These are phyloP conservation scores for Danio albolineatus DNA, from an alignment of 2,797 vertebrate species.

Conservation along the genomic window DNA sequence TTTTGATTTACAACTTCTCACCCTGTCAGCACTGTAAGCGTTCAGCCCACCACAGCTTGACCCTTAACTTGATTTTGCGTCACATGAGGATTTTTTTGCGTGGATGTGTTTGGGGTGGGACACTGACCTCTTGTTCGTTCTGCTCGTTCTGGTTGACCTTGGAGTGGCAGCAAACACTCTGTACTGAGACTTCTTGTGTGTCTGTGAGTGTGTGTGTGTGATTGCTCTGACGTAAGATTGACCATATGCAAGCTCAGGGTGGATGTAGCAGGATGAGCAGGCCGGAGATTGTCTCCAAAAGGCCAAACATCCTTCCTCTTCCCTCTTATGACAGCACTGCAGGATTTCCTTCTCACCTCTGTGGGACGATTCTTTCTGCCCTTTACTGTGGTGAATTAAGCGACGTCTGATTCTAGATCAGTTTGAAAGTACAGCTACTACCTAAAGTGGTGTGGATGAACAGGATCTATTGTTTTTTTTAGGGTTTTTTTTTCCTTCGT, in stretches of 20 bases:
- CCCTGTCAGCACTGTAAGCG: not conserved
- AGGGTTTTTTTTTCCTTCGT: not conserved
- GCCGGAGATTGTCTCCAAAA: constrained; percentile 31
- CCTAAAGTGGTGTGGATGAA: constrained; percentile 7
- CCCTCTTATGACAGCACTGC: constrained; percentile 5
- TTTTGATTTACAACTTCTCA: not conserved
- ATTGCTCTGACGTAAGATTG: not conserved
- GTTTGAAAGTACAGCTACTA: not conserved
- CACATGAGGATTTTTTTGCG: constrained; percentile 8
- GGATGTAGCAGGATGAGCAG: constrained; percentile 3
- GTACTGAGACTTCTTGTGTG: constrained; percentile 5
- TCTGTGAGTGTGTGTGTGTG: not conserved
- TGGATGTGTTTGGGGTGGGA: constrained; percentile 13
- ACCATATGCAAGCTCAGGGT: not conserved
- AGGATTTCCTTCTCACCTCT: constrained; percentile 52
- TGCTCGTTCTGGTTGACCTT: constrained; percentile 32
- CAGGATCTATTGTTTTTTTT: not conserved
- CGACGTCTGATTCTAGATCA: not conserved
- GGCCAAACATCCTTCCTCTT: constrained; percentile 39
- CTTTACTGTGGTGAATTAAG: constrained; percentile 8
- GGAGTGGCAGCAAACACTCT: constrained; percentile 13
- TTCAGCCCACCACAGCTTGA: constrained; percentile 27
- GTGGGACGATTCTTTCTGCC: constrained; percentile 8
- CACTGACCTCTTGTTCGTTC: constrained; percentile 36
- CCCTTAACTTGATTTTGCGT: constrained; percentile 49